Evolutionary conservation across 2,888 invertebrate genomes (phyloP), one percentile per base, ranked within the genome.

Genomic region (Eupeodes latifasciatus): DNA sequence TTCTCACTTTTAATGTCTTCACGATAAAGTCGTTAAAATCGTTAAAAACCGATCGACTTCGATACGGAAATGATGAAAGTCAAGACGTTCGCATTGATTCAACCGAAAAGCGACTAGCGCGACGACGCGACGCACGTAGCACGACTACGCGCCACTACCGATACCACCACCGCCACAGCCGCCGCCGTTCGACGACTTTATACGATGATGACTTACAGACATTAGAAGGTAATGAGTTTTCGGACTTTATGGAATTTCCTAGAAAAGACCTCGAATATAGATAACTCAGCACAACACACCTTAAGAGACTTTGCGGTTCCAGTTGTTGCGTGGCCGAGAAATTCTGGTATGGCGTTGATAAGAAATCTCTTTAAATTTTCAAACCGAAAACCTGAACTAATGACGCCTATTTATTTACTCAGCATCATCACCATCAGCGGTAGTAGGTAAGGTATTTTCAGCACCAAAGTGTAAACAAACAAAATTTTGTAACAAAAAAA

Each of bases 211-310:
- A 36, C 61, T 3, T 5, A 71, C 14, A 66, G 64, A 81, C 88
- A 88, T 88, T 88, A 88, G 75, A 47, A 14, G 49, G 88, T 85
- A 85, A 88, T 87, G 87, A 88, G 81, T 76, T 64, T 85, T 80
- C 51, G 53, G 49, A 49, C 77, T 81, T 81, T 75, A 75, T 88
- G 78, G 67, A 69, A 85, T 85, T 88, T 88, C 88, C 85, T 84
- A 75, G 88, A 77, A 66, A 34, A 36, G 14, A 36, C 40, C 55
- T 55, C 19, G 40, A 12, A n/a, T 27, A 27, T 27, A 69, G 80
- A 80, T 72, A 81, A 71, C 62, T 16, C 6, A 34, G n/a, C 36
- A 55, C 6, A 34, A 9, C 36, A 55, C 27, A 27, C 27, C 27
- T 27, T 27, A 27, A 27, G n/a, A 69, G 77, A 66, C 61, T 72